Base-by-base conservation (phyloP, 1,140 invertebrate genomes). In the Acromyrmex heyeri region DNA sequence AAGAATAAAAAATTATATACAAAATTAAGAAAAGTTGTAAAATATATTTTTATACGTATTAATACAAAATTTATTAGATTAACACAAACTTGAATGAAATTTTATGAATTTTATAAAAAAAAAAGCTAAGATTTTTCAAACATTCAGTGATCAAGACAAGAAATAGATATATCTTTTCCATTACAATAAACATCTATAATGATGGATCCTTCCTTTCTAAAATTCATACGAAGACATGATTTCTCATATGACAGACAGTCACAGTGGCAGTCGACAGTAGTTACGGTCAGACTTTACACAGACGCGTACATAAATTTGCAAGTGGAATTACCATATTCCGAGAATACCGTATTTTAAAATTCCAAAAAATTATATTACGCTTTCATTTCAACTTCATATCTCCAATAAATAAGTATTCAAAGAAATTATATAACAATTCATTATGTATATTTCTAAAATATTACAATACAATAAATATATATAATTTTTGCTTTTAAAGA, bases 221-320 rank as follows among this genome's bases (percentile, higher is more conserved):
- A 57, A 30, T 12, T 73, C 5, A 27, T 73, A 73, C 16, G 14
- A 38, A 38, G 1, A 16, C 10, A 21, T 21, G 18, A 73, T 57
- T 18, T 72, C 16, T 24, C 27, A 34, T 55, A 30, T 34, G 18
- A 57, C 5, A 73, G 18, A 73, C 2, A 59, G 14, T 24, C 53
- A 10, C 6, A 8, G 53, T 73, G 24, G 30, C 72, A 21, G 16
- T 59, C 30, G 30, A 38, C 30, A 75, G 72, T 75, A 75, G 72
- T 75, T 59, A 61, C 3, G 7, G 14, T 75, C 55, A 59, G 3
- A 12, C 14, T 75, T 38, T 75, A 61, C 55, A 24, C 30, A 38
- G 72, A 59, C 55, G 12, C 18, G 38, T 44, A 44, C 38, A 44
- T 44, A 44, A 44, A 24, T 8, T 3, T n/a, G 6, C n/a, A 24